phyloP scores from a whole-genome alignment of 2,113 vertebrate species.

The Coptodon rendalli region DNA sequence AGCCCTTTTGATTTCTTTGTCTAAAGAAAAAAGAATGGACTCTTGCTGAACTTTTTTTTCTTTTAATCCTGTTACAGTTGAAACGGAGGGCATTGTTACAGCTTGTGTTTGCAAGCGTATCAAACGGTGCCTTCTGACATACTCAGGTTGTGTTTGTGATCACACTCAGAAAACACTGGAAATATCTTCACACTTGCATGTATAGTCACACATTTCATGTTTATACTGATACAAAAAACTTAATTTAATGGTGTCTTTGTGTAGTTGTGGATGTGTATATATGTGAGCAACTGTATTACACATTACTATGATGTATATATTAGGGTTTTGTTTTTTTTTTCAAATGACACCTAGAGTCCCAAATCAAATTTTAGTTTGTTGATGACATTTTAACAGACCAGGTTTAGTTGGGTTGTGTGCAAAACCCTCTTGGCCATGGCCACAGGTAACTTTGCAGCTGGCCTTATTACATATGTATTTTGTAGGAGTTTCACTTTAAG shows the following conservation, averaged over 20 bases:
- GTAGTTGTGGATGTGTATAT: neutral
- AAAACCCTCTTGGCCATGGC: neutral
- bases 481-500: neutral
- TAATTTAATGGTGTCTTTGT: neutral
- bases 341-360: neutral
- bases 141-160: neutral
- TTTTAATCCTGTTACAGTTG: slow-evolving; percentile 18
- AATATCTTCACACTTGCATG: neutral
- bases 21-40: neutral
- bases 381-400: neutral
- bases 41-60: slow-evolving; percentile 14
- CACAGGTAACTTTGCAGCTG: neutral
- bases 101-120: neutral
- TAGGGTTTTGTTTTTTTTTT: neutral
- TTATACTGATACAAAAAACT: neutral
- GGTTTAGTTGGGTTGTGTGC: neutral
- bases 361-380: neutral
- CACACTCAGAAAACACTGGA: neutral
- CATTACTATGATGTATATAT: neutral
- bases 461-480: neutral
- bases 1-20: slow-evolving; percentile 5
- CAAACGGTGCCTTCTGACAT: neutral
- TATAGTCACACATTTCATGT: neutral
- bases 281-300: neutral
- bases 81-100: neutral